These are phyloP conservation scores for Calonectris borealis DNA, from an alignment of 2,113 vertebrate genomes.

Conservation along the genomic window DNA sequence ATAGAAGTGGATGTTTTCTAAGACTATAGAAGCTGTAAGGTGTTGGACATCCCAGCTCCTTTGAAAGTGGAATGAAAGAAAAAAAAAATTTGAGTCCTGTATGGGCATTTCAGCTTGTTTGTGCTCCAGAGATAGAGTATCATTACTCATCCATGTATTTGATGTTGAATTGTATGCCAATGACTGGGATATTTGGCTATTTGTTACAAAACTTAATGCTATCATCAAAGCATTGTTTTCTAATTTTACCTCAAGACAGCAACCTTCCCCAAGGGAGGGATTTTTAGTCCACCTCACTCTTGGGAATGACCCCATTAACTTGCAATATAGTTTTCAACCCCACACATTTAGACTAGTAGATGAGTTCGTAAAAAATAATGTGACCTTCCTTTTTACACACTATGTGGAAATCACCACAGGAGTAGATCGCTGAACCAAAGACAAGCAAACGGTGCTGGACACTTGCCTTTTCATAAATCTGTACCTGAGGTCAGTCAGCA, in stretches of 20 bases:
- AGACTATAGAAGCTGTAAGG: neutral
- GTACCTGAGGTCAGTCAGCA: conserved; percentile 6
- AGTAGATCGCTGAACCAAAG: conserved; percentile 37
- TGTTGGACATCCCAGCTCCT: neutral
- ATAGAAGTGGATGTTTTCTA: neutral
- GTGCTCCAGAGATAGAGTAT: neutral
- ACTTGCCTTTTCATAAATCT: conserved; percentile 38
- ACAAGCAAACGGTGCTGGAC: conserved; percentile 14
- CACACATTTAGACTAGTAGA: neutral
- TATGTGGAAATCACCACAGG: conserved; percentile 49
- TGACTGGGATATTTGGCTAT: neutral
- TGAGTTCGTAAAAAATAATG: neutral
- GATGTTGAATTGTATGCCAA: neutral
- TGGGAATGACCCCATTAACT: neutral
- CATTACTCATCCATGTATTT: neutral
- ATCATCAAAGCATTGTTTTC: neutral
- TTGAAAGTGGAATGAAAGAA: neutral
- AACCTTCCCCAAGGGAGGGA: neutral
- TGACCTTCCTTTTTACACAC: conserved; percentile 13
- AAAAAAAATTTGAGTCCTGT: neutral
- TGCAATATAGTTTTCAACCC: neutral
- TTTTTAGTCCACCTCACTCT: neutral
- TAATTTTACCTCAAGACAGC: neutral
- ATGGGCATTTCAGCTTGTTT: neutral
- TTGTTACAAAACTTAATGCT: neutral